These are phyloP conservation scores for Piezodorus guildinii DNA, from an alignment of 1,140 invertebrate genomes.

Conservation along the genomic window DNA sequence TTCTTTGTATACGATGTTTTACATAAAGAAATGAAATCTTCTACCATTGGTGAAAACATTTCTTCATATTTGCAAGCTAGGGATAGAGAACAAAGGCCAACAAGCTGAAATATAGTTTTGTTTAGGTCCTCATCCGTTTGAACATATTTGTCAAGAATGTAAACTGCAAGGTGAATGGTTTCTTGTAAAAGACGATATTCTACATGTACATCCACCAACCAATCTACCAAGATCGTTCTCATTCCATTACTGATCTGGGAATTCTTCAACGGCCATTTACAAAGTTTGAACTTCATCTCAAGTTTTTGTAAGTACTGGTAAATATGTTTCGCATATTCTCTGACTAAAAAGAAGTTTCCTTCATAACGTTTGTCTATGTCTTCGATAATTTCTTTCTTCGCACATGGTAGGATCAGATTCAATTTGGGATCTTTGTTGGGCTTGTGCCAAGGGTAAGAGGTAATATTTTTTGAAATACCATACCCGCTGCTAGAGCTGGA, in stretches of 20 bases:
- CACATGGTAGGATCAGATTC: too few species aligned
- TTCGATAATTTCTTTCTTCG: slow-evolving; percentile 1
- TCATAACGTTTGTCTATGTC: slow-evolving; percentile 12
- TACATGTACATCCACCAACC: slow-evolving; percentile 8
- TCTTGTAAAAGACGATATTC: slow-evolving; percentile 11
- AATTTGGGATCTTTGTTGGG: too few species aligned
- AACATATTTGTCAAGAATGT: slow-evolving; percentile 12
- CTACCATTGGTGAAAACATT: slow-evolving; percentile 1
- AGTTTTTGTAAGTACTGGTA: slow-evolving; percentile 8
- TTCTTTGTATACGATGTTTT: neutral
- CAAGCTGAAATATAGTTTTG: slow-evolving; percentile 6
- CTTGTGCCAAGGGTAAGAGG: too few species aligned
- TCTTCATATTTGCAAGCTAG: slow-evolving; percentile 18
- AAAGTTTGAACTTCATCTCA: neutral
- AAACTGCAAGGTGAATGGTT: slow-evolving; percentile 13
- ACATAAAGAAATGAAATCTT: slow-evolving; percentile 4
- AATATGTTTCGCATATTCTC: slow-evolving; percentile 10
- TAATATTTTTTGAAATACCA: too few species aligned
- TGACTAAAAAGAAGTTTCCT: slow-evolving; percentile 3
- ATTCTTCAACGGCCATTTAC: neutral
- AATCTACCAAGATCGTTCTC: slow-evolving; percentile 14
- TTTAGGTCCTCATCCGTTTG: neutral
- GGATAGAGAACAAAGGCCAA: neutral
- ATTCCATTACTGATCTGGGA: neutral
- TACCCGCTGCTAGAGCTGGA: too few species aligned